Evolutionary conservation across 2,113 vertebrate genomes (phyloP).

Genomic region (Myodes glareolus): DNA sequence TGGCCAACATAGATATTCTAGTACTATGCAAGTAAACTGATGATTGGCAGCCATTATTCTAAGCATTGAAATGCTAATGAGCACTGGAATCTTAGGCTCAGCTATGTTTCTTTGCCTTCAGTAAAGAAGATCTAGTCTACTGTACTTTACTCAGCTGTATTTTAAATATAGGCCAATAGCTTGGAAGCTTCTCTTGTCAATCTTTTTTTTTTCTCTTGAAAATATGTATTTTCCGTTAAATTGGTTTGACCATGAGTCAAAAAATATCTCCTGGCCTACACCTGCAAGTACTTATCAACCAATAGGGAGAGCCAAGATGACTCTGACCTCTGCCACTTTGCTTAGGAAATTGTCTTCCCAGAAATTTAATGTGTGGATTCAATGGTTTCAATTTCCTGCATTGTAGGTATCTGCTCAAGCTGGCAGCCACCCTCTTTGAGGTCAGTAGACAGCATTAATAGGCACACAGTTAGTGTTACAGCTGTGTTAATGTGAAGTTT

Average conservation of each 20-base stretch:
- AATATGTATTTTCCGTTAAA: conserved; percentile 48
- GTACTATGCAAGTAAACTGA: not conserved
- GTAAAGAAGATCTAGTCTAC: not conserved
- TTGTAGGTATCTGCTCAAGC: conserved; percentile 56
- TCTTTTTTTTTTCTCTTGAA: conserved; percentile 2
- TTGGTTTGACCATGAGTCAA: conserved; percentile 49
- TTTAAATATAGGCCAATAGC: conserved; percentile 11
- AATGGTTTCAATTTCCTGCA: conserved; percentile 62
- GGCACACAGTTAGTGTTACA: not conserved
- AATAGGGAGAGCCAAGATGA: conserved; percentile 16
- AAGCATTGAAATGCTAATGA: not conserved
- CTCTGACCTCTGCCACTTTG: conserved; percentile 50
- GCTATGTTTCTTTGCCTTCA: not conserved
- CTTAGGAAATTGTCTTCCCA: conserved; percentile 44
- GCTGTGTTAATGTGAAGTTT: conserved; percentile 53
- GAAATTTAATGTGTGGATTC: conserved; percentile 61
- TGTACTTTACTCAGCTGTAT: not conserved
- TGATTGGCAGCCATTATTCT: not conserved
- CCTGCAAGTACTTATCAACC: conserved; percentile 30
- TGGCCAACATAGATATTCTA: not conserved
- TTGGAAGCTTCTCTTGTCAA: not conserved
- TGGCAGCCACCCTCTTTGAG: conserved; percentile 46
- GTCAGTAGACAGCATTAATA: conserved; percentile 68
- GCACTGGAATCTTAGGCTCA: not conserved
- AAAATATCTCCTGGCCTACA: conserved; percentile 37